These are phyloP conservation scores for Macropodus opercularis DNA, from an alignment of 2,797 vertebrate species.

Conservation along the genomic window DNA sequence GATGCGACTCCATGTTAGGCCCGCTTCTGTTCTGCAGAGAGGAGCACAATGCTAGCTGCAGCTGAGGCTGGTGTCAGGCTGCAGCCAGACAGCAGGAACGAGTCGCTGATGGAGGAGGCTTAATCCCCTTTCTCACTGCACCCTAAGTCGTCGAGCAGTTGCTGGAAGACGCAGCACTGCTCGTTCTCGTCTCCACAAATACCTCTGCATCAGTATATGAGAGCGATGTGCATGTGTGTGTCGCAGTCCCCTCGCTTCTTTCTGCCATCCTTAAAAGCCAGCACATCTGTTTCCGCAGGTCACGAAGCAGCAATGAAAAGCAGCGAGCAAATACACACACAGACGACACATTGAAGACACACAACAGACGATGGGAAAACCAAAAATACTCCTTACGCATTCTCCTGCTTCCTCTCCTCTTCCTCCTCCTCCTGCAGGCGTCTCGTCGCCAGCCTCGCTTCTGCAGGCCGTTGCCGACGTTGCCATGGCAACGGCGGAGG, in stretches of 20 bases:
- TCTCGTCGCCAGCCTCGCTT: slow-evolving; percentile 78
- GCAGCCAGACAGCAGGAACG: slow-evolving; percentile 51
- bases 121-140: slow-evolving; percentile 66
- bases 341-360: slow-evolving; percentile 3
- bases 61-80: slow-evolving; percentile 52
- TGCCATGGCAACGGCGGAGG: slow-evolving; percentile 85
- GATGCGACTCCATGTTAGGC: slow-evolving; percentile 37
- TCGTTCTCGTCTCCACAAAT: slow-evolving; percentile 53
- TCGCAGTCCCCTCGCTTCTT: slow-evolving; percentile 71
- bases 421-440: slow-evolving; percentile 61
- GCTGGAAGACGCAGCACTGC: slow-evolving; percentile 45
- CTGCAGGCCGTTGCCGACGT: slow-evolving; percentile 81
- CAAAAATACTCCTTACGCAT: slow-evolving; percentile 80
- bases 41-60: slow-evolving; percentile 48
- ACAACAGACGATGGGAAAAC: slow-evolving; percentile 5
- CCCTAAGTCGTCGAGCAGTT: slow-evolving; percentile 52
- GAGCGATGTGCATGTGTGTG: slow-evolving; percentile 62
- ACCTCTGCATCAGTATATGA: slow-evolving; percentile 64
- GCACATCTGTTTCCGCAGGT: slow-evolving; percentile 27
- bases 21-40: slow-evolving; percentile 45
- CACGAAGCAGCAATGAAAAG: not conserved
- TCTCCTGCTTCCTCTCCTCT: slow-evolving; percentile 73
- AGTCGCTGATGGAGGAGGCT: slow-evolving; percentile 45
- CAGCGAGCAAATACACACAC: not conserved
- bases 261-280: slow-evolving; percentile 61